Base-by-base conservation (phyloP, 1,140 invertebrate species). In the Artemia franciscana region DNA sequence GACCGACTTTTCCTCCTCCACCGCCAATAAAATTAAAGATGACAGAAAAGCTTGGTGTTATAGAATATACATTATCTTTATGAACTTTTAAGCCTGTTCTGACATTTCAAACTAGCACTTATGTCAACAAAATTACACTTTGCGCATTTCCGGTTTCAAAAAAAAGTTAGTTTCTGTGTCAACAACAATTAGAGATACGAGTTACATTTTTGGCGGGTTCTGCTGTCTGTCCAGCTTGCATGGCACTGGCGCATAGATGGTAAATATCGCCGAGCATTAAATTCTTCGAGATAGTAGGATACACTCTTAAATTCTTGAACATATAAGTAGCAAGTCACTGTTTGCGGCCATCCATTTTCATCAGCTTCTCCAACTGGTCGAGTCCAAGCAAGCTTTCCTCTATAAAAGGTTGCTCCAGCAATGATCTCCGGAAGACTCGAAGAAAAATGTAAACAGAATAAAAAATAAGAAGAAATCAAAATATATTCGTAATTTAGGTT, bases 141-240 rank as follows among this genome's bases (percentile, higher is more conserved):
- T 28, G 70, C 72, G 66, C 73, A 75, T 62, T 75, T 69, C 15
- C 67, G 68, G 64, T 75, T 75, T 62, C 72, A 74, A 63, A 68
- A 75, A 9, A 67, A 21, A 5, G 4, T 0, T n/a, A 30, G 28
- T 12, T 7, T 24, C n/a, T 58, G 21, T 5, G 24, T 39, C 7
- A 27, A 60, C 9, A 66, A 63, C 24, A 58, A 60, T 0, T 65
- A 63, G 24, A 64, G 23, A 30, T 67, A 67, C 5, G 30, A 9
- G 5, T 56, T 30, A 39, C 67, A 67, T 25, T 66, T 64, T 9
- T 25, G 9, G 0, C n/a, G 25, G 3, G 28, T 60, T 27, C 18
- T 57, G 9, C 7, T 5, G 28, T 66, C 56, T 2, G 56, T 26
- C 24, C 60, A 63, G 2, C 23, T 5, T 9, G 59, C 9, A 21